Evolutionary conservation across 1,140 invertebrate species (phyloP).

Genomic region (Drosophila pallidifrons): DNA sequence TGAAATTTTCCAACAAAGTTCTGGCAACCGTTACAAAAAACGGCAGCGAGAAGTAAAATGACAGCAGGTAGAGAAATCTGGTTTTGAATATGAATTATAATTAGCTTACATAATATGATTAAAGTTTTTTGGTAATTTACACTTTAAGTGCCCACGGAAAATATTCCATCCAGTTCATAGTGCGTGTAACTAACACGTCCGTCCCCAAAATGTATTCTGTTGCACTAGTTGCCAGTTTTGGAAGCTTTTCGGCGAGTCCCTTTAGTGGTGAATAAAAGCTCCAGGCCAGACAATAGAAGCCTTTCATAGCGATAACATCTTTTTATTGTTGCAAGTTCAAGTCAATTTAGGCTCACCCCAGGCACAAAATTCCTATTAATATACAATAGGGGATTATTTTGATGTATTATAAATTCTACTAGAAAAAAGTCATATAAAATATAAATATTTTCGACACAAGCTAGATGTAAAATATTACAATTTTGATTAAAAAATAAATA

Average conservation of each 20-base stretch:
- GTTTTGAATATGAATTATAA: neutral
- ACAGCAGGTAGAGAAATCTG: conserved; percentile 56
- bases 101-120: neutral
- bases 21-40: conserved; percentile 56
- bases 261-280: neutral
- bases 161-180: conserved; percentile 56
- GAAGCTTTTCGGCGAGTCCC: conserved; percentile 23
- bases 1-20: conserved; percentile 62
- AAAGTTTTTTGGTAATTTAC: conserved; percentile 20
- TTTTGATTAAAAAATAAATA: too few relatives aligned
- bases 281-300: conserved; percentile 23
- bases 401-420: too few relatives aligned
- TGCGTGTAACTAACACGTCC: conserved; percentile 25
- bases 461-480: neutral
- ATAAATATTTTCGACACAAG: neutral
- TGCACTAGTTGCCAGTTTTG: neutral
- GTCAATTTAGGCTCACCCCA: neutral
- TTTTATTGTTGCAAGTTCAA: conserved; percentile 6
- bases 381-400: neutral
- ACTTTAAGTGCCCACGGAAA: conserved; percentile 46
- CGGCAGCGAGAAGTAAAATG: conserved; percentile 56
- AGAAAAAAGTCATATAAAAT: neutral
- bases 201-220: conserved; percentile 15
- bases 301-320: conserved; percentile 35
- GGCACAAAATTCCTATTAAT: neutral